Percentiles rank a stretch among this genome's conserved stretches.
These are phyloP conservation scores for Orthonyx spaldingii DNA, from an alignment of 2,113 vertebrate genomes.

Conservation along the genomic window DNA sequence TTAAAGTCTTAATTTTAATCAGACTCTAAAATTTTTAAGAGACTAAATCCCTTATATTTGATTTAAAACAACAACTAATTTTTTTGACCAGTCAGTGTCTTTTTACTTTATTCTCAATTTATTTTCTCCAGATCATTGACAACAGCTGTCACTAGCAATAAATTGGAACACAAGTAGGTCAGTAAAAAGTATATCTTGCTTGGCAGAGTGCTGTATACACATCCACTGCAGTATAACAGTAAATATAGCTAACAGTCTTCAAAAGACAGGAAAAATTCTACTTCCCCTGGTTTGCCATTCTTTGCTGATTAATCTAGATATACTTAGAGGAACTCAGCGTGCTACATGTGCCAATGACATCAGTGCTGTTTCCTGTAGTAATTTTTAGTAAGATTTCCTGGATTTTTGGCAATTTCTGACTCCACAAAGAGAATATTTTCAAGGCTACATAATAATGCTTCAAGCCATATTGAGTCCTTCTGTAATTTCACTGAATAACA, in stretches of 20 bases:
- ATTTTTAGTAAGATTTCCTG: background rate
- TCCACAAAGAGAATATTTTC: background rate
- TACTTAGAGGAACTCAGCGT: background rate
- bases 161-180: conserved; percentile 48
- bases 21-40: conserved; percentile 2
- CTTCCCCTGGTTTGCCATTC: background rate
- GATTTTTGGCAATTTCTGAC: background rate
- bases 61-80: conserved; percentile 31
- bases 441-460: background rate
- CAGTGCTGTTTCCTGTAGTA: background rate
- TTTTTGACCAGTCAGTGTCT: conserved; percentile 18
- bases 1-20: conserved; percentile 50
- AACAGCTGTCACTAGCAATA: conserved; percentile 49
- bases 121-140: conserved; percentile 44
- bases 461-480: background rate
- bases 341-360: background rate
- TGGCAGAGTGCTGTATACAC: background rate
- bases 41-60: conserved; percentile 24
- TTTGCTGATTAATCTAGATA: background rate
- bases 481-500: background rate
- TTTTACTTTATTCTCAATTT: conserved; percentile 17
- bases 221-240: background rate
- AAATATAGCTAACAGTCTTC: background rate
- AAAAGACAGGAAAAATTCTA: background rate
- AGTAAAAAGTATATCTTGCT: conserved; percentile 31